Base-by-base conservation (phyloP, 2,888 invertebrate genomes). In the Smittia aterrima region DNA sequence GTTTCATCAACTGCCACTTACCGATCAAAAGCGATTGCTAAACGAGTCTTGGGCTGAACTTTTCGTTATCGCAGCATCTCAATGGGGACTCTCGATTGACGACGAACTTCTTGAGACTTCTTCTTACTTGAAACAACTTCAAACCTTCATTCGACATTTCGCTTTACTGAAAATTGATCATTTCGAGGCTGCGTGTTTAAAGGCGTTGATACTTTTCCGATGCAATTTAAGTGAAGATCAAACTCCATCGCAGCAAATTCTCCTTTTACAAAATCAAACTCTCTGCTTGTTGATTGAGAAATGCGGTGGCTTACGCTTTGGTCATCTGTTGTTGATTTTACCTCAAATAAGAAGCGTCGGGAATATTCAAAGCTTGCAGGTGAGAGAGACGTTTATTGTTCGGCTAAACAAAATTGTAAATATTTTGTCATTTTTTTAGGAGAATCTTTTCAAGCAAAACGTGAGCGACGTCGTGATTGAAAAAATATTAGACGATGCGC, bases 141-240 rank as follows among this genome's bases (percentile, higher is more conserved):
- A 88, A 54, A 88, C 89, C 77, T 84, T 92, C 0, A 83, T 92
- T 72, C 85, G 87, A 32, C 86, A 89, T 78, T 87, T 92, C 78
- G 85, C 87, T 6, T 82, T 87, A 7, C 83, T 90, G 73, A 84
- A 88, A 76, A 86, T 93, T 18, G 94, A 95, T 81, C 90, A 91
- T 80, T 90, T 91, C 0, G 95, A 95, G 80, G 92, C 89, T 79
- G 92, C 94, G 47, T 94, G 91, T 81, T 84, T 95, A n/a, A 94
- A 93, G 80, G 91, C 92, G 0, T 85, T 92, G 9, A 87, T 92
- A 3, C 84, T 95, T 3, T 95, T 93, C 81, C 92, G 92, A 82
- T 93, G 93, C 92, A 83, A 81, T n/a, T 4, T 38, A 1, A 27
- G 62, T 13, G 66, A 86, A 75, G 89, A 88, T 0, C 81, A 90